Evolutionary conservation across 2,888 invertebrate species (phyloP).

Genomic region (Rhagium mordax): DNA sequence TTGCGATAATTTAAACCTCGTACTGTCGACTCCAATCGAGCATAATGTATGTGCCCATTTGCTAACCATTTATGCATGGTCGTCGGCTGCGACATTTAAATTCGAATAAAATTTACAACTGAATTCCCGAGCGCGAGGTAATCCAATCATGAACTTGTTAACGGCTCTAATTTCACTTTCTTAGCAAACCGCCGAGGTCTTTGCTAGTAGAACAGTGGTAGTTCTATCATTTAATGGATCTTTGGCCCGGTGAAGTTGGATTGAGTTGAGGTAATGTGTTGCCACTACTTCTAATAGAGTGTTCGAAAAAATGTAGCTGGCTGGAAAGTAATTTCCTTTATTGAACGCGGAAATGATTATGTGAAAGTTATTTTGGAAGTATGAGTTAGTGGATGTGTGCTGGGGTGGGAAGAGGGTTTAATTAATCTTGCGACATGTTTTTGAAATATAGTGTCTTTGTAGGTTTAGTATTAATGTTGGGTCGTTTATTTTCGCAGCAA

Average conservation of each 20-base stretch:
- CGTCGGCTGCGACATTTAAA: conserved; percentile 10
- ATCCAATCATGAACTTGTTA: conserved; percentile 31
- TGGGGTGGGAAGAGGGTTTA: background rate
- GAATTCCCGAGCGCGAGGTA: conserved; percentile 9
- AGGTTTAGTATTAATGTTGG: background rate
- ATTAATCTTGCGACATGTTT: background rate
- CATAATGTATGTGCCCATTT: background rate
- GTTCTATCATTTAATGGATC: conserved; percentile 24
- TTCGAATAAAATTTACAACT: conserved; percentile 25
- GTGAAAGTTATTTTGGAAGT: background rate
- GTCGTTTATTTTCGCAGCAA: background rate
- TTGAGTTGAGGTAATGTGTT: conserved; percentile 24
- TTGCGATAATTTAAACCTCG: background rate
- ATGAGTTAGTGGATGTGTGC: background rate
- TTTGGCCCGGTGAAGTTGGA: conserved; percentile 25
- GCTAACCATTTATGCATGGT: conserved; percentile 4
- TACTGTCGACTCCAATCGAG: background rate
- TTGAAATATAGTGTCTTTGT: background rate
- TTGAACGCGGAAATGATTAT: conserved; percentile 4
- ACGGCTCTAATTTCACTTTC: conserved; percentile 25
- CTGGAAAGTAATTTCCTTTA: conserved; percentile 11
- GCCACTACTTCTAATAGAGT: conserved; percentile 2
- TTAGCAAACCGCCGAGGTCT: conserved; percentile 10
- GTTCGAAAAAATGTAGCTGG: conserved; percentile 11
- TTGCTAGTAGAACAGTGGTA: conserved; percentile 18